Evolutionary conservation across 1,140 invertebrate species (phyloP), one percentile per base, ranked within the genome.

Genomic region (Elysia chlorotica): DNA sequence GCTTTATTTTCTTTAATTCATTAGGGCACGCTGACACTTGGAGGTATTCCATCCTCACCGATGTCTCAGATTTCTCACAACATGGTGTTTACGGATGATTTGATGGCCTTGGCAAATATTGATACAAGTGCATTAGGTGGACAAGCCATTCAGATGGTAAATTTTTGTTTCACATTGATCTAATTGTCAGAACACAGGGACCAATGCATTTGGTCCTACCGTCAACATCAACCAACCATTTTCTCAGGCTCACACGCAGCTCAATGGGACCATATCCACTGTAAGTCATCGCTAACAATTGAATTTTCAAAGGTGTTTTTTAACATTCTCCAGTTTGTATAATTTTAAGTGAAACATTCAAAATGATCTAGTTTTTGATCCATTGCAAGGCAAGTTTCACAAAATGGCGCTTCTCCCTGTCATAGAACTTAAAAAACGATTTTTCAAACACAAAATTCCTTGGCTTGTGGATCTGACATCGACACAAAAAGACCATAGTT

Each of bases 1-100:
- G n/a, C n/a, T n/a, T n/a, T n/a, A 10, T 33, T 4, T 66, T 67
- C 5, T 36, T 4, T n/a, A n/a, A n/a, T n/a, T n/a, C n/a, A n/a
- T n/a, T 41, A 71, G 62, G 36, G 62, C n/a, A 41, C 70, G 10
- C 71, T 74, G 57, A 69, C 77, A 19, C 69, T 75, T 71, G 73
- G 63, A 36, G 53, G 73, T 56, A 65, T 79, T 17, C 73, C 78
- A 10, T 66, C 76, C 6, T 79, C 81, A n/a, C 77, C 81, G 2
- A 41, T 82, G 14, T 74, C 77, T 38, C 76, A 81, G 65, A 28
- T 85, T n/a, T 76, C 82, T 33, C 83, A 84, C 59, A 79, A 78
- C 38, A 80, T 86, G 74, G 80, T 87, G 19, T 76, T 87, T 23
- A 81, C 80, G 28, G 85, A 87, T 76, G 85, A 87, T 30, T 74